Evolutionary conservation across 2,888 invertebrate genomes (phyloP), one percentile per base, ranked within the genome.

Genomic region (Nomada ruficornis): DNA sequence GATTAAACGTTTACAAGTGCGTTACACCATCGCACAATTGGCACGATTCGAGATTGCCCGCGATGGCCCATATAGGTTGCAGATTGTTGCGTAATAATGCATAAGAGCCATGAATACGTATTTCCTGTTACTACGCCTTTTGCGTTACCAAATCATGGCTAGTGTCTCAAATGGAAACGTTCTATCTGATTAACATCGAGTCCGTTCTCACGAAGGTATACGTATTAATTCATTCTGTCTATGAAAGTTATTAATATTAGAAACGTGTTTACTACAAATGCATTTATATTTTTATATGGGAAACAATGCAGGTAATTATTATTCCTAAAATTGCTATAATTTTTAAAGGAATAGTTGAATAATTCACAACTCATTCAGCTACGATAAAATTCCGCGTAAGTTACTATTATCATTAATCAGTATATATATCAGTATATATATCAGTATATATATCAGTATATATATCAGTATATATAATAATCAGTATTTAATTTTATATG

Each of bases 61-160:
- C 29, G 78, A 55, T 79, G 29, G 54, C 59, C 64, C 65, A 57
- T 62, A 74, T 65, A 79, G 69, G 55, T 82, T 82, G 60, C 70
- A 70, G 50, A 74, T 75, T 55, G 62, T 80, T 82, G 70, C 81
- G 81, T 80, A 80, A 80, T 74, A 82, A 80, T 80, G 65, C 55
- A 74, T 67, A 79, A 79, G 59, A 70, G 54, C 62, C n/a, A 42
- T 67, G 74, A 74, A 79, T 62, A 65, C 73, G 64, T 74, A 74
- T 74, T 75, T 81, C 80, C 81, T 80, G 73, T 55, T 65, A 73
- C 60, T 65, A 64, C 64, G 18, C 57, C 64, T 64, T 54, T 59
- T 26, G 36, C 50, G 69, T 69, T 52, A 80, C 73, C 80, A 81
- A 81, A 79, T 73, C 64, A 50, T n/a, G 36, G 55, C 42, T 42